Conservation (phyloP, 2,113 vertebrate genomes). For the Oenanthe melanoleuca region DNA sequence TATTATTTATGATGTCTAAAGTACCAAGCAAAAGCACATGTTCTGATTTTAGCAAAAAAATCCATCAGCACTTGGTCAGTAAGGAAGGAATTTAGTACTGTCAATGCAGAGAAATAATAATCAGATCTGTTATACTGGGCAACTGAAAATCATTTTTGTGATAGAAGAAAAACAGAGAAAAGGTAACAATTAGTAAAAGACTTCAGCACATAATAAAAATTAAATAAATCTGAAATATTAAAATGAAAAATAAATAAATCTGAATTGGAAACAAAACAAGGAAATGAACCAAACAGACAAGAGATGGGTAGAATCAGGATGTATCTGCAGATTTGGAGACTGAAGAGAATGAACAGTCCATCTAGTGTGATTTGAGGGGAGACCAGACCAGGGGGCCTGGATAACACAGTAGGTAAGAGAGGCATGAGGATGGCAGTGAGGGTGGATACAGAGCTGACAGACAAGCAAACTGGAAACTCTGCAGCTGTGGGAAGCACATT, state of each 20-base stretch:
- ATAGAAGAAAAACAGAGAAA: background rate
- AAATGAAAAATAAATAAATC: background rate
- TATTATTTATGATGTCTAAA: background rate
- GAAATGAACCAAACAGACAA: background rate
- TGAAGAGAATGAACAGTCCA: background rate
- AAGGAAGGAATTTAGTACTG: background rate
- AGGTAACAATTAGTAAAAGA: background rate
- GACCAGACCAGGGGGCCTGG: background rate
- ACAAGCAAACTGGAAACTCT: background rate
- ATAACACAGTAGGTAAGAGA: background rate
- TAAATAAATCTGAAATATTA: background rate
- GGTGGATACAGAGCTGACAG: background rate
- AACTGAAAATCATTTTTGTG: background rate
- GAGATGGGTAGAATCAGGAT: background rate
- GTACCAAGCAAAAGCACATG: background rate
- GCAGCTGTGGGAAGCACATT: background rate
- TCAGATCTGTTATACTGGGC: background rate
- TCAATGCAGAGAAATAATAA: background rate
- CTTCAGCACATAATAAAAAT: background rate
- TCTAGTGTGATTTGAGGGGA: background rate
- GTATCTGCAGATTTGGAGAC: background rate
- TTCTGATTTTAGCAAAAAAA: background rate
- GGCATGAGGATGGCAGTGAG: background rate
- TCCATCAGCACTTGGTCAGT: rapidly evolving
- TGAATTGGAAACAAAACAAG: background rate